phyloP scores from a whole-genome alignment of 2,888 invertebrate species.

The Esperia sulphurella region DNA sequence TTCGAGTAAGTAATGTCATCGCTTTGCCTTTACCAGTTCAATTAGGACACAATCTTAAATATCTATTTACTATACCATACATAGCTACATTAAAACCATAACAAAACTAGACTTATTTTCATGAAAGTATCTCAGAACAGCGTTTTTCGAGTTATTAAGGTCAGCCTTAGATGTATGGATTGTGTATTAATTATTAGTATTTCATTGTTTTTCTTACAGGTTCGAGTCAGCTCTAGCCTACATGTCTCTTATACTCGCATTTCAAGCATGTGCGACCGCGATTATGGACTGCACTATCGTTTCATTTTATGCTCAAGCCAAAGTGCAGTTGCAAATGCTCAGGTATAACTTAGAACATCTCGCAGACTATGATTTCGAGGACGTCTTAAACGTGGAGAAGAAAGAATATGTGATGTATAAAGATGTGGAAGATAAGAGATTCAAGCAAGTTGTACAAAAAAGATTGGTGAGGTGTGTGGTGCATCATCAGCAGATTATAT shows the following conservation, averaged over 20 bases:
- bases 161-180: no score
- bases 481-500: slow-evolving; percentile 48
- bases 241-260: slow-evolving; percentile 40
- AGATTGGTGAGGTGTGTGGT: slow-evolving; percentile 43
- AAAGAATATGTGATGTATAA: slow-evolving; percentile 19
- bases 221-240: slow-evolving; percentile 44
- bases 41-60: no score
- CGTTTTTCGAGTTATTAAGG: no score
- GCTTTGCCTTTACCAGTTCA: no score
- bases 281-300: slow-evolving; percentile 64
- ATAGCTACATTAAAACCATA: no score
- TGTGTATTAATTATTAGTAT: no score
- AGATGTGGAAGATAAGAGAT: slow-evolving; percentile 23
- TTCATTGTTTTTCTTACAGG: slow-evolving; percentile 39
- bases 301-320: slow-evolving; percentile 53
- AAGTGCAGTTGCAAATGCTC: slow-evolving; percentile 51
- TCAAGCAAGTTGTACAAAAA: slow-evolving; percentile 24
- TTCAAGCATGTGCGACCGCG: slow-evolving; percentile 55
- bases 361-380: slow-evolving; percentile 18
- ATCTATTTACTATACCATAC: no score
- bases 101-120: no score
- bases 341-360: slow-evolving; percentile 52
- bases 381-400: no score
- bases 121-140: no score
- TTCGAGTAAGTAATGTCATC: no score